phyloP scores from a whole-genome alignment of 2,888 invertebrate genomes.

The Pseudococcus longispinus region DNA sequence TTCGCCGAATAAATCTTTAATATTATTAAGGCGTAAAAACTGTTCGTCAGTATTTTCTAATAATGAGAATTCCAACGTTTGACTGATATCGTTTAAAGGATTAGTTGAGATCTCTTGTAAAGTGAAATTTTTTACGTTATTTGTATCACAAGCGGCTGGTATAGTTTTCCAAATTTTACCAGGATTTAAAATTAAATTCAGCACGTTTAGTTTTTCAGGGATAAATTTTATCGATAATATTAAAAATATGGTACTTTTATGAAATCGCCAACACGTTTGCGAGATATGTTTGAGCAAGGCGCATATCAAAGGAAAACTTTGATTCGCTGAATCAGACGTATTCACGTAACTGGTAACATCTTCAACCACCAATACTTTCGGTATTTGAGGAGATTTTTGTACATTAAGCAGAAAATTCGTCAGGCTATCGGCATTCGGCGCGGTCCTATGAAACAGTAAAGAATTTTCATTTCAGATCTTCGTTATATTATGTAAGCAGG shows the following conservation, averaged over 20 bases:
- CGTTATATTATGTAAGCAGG: too few relatives aligned
- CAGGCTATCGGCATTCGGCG: not conserved
- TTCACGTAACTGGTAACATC: constrained; percentile 36
- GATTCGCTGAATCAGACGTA: not conserved
- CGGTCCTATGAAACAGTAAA: not conserved
- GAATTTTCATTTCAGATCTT: too few relatives aligned
- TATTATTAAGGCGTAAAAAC: constrained; percentile 40
- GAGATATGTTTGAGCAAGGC: constrained; percentile 42
- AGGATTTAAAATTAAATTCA: constrained; percentile 47
- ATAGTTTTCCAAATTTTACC: constrained; percentile 42
- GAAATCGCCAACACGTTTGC: not conserved
- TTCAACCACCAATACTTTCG: constrained; percentile 46
- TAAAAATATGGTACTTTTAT: constrained; percentile 10
- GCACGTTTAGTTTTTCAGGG: constrained; percentile 29
- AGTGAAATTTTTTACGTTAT: not conserved
- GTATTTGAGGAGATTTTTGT: constrained; percentile 10
- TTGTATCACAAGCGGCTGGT: not conserved
- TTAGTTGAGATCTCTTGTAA: constrained; percentile 39
- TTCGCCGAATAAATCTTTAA: constrained; percentile 32
- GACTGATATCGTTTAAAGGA: not conserved
- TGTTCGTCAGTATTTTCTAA: not conserved
- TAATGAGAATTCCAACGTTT: constrained; percentile 28
- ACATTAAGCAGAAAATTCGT: constrained; percentile 28
- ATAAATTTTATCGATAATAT: constrained; percentile 33
- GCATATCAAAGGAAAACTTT: constrained; percentile 27